These are phyloP conservation scores for Macroramphosus scolopax DNA, from an alignment of 2,797 vertebrate genomes.

Conservation along the genomic window DNA sequence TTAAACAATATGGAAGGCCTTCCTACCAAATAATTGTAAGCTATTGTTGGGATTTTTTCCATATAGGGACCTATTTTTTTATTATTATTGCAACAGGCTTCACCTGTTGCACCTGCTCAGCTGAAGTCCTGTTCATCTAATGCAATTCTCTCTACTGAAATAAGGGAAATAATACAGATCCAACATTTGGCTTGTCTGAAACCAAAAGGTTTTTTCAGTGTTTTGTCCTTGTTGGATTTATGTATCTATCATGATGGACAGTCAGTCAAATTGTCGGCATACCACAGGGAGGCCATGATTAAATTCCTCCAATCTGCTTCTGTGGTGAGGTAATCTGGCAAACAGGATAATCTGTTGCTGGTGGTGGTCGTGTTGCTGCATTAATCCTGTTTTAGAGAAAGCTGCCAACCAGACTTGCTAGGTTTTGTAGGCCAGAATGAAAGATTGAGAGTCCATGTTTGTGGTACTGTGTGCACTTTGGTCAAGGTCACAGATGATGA, in stretches of 20 bases:
- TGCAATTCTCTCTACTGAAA: slow-evolving; percentile 1
- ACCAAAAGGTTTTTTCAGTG: neutral
- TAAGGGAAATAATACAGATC: too few relatives aligned
- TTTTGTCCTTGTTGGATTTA: slow-evolving; percentile 6
- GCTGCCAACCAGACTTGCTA: slow-evolving; percentile 33
- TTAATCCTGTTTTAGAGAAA: slow-evolving; percentile 62
- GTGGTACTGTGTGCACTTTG: slow-evolving; percentile 7
- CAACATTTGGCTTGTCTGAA: neutral
- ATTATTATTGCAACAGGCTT: too few relatives aligned
- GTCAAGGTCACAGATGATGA: slow-evolving; percentile 36
- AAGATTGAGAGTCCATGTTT: slow-evolving; percentile 22
- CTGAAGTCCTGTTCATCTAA: neutral
- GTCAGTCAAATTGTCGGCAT: slow-evolving; percentile 7
- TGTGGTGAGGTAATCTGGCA: slow-evolving; percentile 42
- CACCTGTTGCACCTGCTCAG: slow-evolving; percentile 14
- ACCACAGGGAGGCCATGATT: neutral
- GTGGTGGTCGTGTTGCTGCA: slow-evolving; percentile 36
- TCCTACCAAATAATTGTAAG: too few relatives aligned
- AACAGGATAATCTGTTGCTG: slow-evolving; percentile 60
- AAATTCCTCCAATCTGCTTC: slow-evolving; percentile 22
- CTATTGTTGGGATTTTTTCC: too few relatives aligned
- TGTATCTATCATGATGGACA: neutral
- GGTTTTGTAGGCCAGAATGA: slow-evolving; percentile 21
- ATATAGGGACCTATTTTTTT: too few relatives aligned
- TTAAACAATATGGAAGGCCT: too few relatives aligned